A percentile compares a stretch with the other conserved stretches of the same genome.
Evolutionary conservation across 2,888 invertebrate species (phyloP).

Genomic region (Piscicola geometra): DNA sequence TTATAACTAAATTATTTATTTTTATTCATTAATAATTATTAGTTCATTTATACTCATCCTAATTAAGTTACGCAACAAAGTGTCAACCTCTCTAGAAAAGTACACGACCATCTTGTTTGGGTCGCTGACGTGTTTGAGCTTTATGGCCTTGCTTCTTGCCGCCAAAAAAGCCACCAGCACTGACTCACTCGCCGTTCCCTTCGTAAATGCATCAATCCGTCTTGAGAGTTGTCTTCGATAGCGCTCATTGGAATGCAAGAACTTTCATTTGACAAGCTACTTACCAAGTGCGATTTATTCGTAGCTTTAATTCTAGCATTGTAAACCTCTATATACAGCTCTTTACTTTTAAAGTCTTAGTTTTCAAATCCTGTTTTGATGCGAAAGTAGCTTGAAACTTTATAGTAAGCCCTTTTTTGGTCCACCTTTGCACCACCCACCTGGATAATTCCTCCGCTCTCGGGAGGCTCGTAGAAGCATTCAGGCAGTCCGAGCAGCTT

Average conservation of each 20-base stretch:
- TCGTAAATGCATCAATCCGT: background rate
- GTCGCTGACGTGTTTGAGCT: constrained; percentile 65
- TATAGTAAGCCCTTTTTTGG: too few species aligned
- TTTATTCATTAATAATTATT: background rate
- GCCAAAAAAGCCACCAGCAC: constrained; percentile 88
- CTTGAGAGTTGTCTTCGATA: too few species aligned
- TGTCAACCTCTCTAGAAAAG: constrained; percentile 80
- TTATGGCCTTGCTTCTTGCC: constrained; percentile 71
- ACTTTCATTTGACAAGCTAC: too few species aligned
- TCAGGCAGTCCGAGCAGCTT: constrained; percentile 82
- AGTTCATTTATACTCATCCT: too few species aligned
- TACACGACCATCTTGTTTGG: constrained; percentile 89
- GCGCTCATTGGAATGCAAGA: too few species aligned
- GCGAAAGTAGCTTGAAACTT: too few species aligned
- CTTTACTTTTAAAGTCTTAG: too few species aligned
- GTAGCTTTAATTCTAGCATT: too few species aligned
- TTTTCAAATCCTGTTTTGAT: too few species aligned
- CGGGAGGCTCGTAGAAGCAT: constrained; percentile 64
- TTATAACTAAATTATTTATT: background rate
- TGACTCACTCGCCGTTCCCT: constrained; percentile 91
- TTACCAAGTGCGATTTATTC: too few species aligned
- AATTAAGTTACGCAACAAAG: too few species aligned
- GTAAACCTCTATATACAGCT: too few species aligned
- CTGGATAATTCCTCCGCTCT: constrained; percentile 47
- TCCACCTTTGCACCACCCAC: constrained; percentile 31